phyloP scores from a whole-genome alignment of 64 coral and sea anemone species.

The Dendrophyllia cribrosa region DNA sequence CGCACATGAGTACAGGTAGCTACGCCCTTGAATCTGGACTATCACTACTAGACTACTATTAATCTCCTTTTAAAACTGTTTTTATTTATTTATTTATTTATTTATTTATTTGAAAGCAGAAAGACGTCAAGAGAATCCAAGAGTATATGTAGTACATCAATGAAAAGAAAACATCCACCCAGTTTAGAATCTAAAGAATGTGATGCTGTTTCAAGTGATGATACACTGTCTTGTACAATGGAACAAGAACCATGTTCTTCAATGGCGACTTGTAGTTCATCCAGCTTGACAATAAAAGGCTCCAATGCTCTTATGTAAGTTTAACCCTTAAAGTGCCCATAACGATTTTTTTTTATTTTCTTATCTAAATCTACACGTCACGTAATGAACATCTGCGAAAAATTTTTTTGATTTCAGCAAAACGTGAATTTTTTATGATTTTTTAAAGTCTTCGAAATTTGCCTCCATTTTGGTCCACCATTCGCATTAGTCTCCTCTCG shows the following conservation, averaged over 20 bases:
- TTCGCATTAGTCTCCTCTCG: too few species aligned
- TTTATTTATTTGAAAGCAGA: background rate
- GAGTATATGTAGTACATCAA: constrained; percentile 20
- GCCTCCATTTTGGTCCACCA: too few species aligned
- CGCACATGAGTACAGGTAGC: too few species aligned
- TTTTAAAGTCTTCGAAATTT: too few species aligned
- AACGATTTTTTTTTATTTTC: too few species aligned
- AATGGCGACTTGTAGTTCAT: background rate
- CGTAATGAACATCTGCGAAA: too few species aligned
- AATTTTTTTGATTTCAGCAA: too few species aligned
- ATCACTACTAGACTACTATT: too few species aligned
- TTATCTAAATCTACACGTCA: too few species aligned
- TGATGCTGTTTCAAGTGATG: constrained; percentile 2
- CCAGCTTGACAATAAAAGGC: constrained; percentile 27
- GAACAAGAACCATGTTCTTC: constrained; percentile 17
- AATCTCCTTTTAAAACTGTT: too few species aligned
- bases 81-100: background rate
- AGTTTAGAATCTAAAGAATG: background rate
- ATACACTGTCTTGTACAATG: background rate
- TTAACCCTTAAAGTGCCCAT: background rate
- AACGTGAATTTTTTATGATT: too few species aligned
- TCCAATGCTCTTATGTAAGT: constrained; percentile 55
- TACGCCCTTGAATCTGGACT: too few species aligned
- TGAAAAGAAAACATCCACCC: constrained; percentile 4
- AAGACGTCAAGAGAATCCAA: constrained; percentile 4